These are phyloP conservation scores for Aricia artaxerxes DNA, from an alignment of 2,888 invertebrate species.

Conservation along the genomic window DNA sequence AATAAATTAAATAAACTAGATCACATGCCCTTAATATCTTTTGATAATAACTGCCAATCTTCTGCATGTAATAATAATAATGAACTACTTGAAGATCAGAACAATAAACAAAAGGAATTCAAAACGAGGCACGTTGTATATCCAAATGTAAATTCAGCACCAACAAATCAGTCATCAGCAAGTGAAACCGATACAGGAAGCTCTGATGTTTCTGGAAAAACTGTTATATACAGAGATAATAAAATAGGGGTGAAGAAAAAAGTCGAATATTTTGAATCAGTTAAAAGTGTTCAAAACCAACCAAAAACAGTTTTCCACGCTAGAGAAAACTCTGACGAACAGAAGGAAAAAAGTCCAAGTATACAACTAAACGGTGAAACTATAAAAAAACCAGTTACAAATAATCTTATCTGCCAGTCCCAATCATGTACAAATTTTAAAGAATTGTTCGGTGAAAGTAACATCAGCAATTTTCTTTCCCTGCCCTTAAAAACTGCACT, in stretches of 20 bases:
- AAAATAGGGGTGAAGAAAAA: slow-evolving; percentile 85
- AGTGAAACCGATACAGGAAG: slow-evolving; percentile 87
- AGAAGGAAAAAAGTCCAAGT: slow-evolving; percentile 48
- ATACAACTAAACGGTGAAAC: slow-evolving; percentile 40
- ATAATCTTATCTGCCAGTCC: slow-evolving; percentile 74
- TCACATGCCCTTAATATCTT: slow-evolving; percentile 15
- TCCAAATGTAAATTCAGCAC: slow-evolving; percentile 58
- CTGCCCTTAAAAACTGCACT: slow-evolving; percentile 71
- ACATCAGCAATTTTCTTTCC: slow-evolving; percentile 80
- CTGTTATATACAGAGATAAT: slow-evolving; percentile 82
- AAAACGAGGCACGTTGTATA: slow-evolving; percentile 64
- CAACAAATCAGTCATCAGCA: slow-evolving; percentile 70
- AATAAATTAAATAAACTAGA: slow-evolving; percentile 72
- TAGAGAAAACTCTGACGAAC: slow-evolving; percentile 74
- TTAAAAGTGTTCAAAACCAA: slow-evolving; percentile 75
- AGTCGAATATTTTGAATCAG: slow-evolving; percentile 90
- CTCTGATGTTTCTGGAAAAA: slow-evolving; percentile 86
- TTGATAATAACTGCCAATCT: slow-evolving; percentile 20
- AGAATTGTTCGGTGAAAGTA: slow-evolving; percentile 90
- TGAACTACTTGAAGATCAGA: slow-evolving; percentile 39
- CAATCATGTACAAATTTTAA: slow-evolving; percentile 88
- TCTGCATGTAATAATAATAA: slow-evolving; percentile 14
- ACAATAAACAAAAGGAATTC: slow-evolving; percentile 72
- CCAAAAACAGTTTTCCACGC: slow-evolving; percentile 75
- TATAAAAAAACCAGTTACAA: slow-evolving; percentile 51